Evolutionary conservation across 2,888 invertebrate species (phyloP).

Genomic region (Opisthograptis luteolata): DNA sequence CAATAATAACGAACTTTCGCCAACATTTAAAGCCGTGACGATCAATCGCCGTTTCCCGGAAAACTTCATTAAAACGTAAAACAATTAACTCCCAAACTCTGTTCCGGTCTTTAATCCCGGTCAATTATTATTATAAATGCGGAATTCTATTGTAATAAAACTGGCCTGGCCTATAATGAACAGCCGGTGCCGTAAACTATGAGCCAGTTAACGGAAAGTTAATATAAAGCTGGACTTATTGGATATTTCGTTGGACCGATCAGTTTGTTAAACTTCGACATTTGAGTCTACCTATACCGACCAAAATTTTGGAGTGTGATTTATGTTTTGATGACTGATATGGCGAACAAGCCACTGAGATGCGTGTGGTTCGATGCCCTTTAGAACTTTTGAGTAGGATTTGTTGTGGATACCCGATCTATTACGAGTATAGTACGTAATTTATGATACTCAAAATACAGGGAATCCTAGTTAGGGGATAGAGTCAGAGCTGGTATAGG

Average conservation of each 20-base stretch:
- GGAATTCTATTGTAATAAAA: constrained; percentile 77
- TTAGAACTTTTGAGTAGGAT: too few relatives aligned
- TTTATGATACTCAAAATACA: too few relatives aligned
- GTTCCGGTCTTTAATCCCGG: constrained; percentile 60
- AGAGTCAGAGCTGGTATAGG: too few relatives aligned
- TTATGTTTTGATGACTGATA: too few relatives aligned
- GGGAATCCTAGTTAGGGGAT: too few relatives aligned
- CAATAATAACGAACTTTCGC: background rate
- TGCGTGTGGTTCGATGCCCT: too few relatives aligned
- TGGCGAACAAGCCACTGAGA: too few relatives aligned
- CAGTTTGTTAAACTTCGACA: constrained; percentile 31
- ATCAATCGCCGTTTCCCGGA: constrained; percentile 18
- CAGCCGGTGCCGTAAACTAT: constrained; percentile 78
- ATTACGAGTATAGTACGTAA: too few relatives aligned
- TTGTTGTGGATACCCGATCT: too few relatives aligned
- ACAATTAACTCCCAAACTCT: constrained; percentile 56
- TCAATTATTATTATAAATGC: constrained; percentile 64
- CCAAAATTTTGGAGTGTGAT: too few relatives aligned
- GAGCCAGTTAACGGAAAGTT: constrained; percentile 69
- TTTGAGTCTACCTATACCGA: too few relatives aligned
- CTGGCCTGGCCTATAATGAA: constrained; percentile 73
- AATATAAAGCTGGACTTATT: constrained; percentile 67
- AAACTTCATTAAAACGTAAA: constrained; percentile 32
- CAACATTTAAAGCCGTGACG: constrained; percentile 2
- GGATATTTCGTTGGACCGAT: constrained; percentile 63